phyloP scores from a whole-genome alignment of 1,140 invertebrate species.

The Vollenhovia emeryi region DNA sequence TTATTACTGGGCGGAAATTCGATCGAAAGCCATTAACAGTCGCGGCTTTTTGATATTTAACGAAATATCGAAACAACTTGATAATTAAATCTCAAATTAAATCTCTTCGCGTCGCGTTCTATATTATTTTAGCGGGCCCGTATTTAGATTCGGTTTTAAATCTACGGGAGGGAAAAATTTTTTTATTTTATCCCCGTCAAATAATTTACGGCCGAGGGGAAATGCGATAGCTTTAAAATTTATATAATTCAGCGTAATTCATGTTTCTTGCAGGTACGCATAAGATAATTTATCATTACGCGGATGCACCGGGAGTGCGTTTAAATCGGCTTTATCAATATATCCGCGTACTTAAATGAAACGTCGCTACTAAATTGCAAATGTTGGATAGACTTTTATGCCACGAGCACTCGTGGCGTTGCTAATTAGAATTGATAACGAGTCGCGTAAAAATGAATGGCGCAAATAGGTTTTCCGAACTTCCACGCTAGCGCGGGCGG shows the following conservation, averaged over 20 bases:
- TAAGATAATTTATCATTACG: not conserved
- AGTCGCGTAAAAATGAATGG: conserved; percentile 58
- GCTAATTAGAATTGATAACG: conserved; percentile 68
- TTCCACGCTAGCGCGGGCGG: conserved; percentile 5
- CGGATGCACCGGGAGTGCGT: not conserved
- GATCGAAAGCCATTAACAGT: not conserved
- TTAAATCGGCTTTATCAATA: not conserved
- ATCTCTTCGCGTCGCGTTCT: not conserved
- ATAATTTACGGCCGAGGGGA: not conserved
- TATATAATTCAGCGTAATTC: not conserved
- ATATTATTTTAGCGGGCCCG: not conserved
- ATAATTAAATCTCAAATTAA: conserved; percentile 22
- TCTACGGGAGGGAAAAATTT: not conserved
- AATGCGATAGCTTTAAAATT: not conserved
- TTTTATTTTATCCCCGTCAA: not conserved
- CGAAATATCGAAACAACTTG: not conserved
- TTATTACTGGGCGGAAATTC: conserved; percentile 2
- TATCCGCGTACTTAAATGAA: not conserved
- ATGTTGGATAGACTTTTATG: conserved; percentile 60
- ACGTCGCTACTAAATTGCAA: conserved; percentile 57
- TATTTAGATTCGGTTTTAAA: not conserved
- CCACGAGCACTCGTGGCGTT: not conserved
- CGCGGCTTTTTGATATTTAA: not conserved
- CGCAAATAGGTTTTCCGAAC: conserved; percentile 53
- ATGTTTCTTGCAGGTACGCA: not conserved